Percentiles rank a stretch among this genome's conserved stretches.
These are phyloP conservation scores for Willisornis vidua DNA, from an alignment of 2,113 vertebrate species.

Conservation along the genomic window DNA sequence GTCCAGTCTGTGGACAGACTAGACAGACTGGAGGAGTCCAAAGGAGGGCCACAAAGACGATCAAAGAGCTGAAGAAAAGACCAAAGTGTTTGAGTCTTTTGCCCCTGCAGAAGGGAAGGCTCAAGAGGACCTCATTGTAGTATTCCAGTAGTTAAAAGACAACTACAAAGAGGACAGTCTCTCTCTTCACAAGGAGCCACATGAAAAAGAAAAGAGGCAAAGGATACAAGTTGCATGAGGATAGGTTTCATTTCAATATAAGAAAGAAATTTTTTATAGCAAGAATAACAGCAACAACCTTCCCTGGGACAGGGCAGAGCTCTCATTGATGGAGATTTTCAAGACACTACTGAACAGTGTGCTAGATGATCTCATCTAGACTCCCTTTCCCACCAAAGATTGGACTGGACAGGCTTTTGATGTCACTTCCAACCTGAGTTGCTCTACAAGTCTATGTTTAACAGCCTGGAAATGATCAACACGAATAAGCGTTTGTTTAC, in stretches of 20 bases:
- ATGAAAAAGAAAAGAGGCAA: not conserved
- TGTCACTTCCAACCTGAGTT: not conserved
- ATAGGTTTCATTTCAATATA: not conserved
- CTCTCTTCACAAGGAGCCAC: not conserved
- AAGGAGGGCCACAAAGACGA: not conserved
- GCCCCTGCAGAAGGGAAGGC: not conserved
- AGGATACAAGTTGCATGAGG: not conserved
- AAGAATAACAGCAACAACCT: not conserved
- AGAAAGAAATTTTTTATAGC: not conserved
- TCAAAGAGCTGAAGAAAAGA: not conserved
- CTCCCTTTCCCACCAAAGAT: not conserved
- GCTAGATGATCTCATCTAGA: not conserved
- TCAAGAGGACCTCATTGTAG: not conserved
- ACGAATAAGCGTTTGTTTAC: not conserved
- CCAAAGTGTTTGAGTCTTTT: not conserved
- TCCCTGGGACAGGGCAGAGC: not conserved
- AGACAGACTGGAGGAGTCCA: not conserved
- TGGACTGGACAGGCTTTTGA: rapidly evolving
- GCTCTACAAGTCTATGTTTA: not conserved
- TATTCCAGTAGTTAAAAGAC: not conserved
- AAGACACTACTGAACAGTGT: not conserved
- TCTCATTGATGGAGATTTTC: not conserved
- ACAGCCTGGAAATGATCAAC: not conserved
- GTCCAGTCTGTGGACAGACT: not conserved
- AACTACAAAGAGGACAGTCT: not conserved